A percentile compares a stretch with the other conserved stretches of the same genome.
phyloP scores from a whole-genome alignment of 2,797 vertebrate genomes.

The Benthosema pterotum region DNA sequence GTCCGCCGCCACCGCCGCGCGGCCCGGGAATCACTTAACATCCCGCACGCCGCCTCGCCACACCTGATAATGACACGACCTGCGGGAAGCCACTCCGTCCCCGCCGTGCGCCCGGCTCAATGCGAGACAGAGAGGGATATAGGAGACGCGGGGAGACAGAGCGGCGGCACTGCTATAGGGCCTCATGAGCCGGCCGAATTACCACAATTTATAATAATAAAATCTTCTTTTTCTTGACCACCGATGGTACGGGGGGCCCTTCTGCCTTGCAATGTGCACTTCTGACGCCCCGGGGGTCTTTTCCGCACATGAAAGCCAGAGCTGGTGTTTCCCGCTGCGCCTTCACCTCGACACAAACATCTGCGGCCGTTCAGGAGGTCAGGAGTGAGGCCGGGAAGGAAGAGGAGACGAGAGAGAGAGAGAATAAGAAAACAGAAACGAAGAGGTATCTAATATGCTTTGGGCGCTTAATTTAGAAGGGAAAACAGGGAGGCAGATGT shows the following conservation, averaged over 20 bases:
- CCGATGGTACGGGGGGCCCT: not conserved
- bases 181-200: too few species aligned
- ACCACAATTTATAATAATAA: constrained; percentile 2
- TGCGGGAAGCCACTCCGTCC: constrained; percentile 22
- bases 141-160: not conserved
- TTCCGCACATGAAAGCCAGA: constrained; percentile 44
- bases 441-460: not conserved
- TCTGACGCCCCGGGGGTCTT: constrained; percentile 41
- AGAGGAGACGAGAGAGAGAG: not conserved
- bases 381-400: constrained; percentile 1
- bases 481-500: constrained; percentile 8
- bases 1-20: constrained; percentile 44
- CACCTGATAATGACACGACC: constrained; percentile 19
- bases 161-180: not conserved
- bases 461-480: constrained; percentile 22
- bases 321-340: constrained; percentile 42
- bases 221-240: constrained; percentile 1
- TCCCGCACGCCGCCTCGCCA: constrained; percentile 26
- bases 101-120: not conserved
- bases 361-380: constrained; percentile 39
- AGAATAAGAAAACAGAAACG: not conserved
- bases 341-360: constrained; percentile 25
- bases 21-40: constrained; percentile 33
- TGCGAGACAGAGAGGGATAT: not conserved
- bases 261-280: constrained; percentile 38